A percentile compares a stretch with the other conserved stretches of the same genome.
Evolutionary conservation across 2,113 vertebrate species (phyloP).

Genomic region (Crotalus horridus): DNA sequence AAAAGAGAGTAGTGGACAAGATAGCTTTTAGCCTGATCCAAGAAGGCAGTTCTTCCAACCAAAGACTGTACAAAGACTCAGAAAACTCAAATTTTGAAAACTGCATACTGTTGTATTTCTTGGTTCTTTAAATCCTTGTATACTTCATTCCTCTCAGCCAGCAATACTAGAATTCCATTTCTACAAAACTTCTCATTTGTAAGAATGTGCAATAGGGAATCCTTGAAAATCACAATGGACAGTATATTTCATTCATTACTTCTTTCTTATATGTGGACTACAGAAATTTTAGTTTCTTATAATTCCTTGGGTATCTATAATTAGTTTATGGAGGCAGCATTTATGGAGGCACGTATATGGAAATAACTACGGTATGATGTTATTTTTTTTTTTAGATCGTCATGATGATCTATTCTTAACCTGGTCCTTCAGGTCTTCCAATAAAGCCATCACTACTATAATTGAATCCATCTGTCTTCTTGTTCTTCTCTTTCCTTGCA

Average conservation of each 20-base stretch:
- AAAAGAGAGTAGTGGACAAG: background rate
- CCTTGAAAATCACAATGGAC: background rate
- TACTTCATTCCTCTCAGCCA: background rate
- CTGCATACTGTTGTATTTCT: background rate
- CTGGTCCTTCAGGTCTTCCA: background rate
- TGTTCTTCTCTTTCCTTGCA: background rate
- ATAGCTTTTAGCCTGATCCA: background rate
- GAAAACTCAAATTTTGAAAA: background rate
- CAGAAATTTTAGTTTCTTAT: constrained; percentile 12
- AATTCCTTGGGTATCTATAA: constrained; percentile 25
- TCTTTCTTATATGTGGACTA: background rate
- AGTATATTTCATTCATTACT: constrained; percentile 29
- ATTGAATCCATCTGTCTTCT: background rate
- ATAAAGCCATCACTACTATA: background rate
- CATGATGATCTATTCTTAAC: background rate
- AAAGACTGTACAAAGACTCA: background rate
- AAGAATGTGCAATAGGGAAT: background rate
- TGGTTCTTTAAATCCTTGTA: background rate
- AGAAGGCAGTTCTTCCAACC: background rate
- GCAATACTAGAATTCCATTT: background rate
- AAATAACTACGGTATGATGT: background rate
- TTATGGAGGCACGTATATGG: background rate
- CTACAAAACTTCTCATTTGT: background rate
- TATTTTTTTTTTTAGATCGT: background rate
- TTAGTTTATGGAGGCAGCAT: constrained; percentile 15